phyloP scores from a whole-genome alignment of 2,888 invertebrate genomes.

The Listrodromus nycthemerus region DNA sequence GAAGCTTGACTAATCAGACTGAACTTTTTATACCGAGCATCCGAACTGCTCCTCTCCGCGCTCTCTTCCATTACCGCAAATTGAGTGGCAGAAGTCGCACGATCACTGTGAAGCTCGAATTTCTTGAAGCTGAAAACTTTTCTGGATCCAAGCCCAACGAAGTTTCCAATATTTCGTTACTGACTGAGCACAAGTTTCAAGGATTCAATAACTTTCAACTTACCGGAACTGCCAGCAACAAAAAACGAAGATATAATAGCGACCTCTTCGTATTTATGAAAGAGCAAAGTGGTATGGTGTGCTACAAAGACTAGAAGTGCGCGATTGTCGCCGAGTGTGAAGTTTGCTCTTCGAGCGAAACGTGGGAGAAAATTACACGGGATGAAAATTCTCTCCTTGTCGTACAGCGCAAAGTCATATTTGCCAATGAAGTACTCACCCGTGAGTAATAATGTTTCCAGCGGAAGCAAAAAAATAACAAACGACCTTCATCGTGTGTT shows the following conservation, averaged over 20 bases:
- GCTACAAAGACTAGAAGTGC: no score
- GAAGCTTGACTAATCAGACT: slow-evolving; percentile 21
- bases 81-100: slow-evolving; percentile 38
- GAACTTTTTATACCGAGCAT: slow-evolving; percentile 34
- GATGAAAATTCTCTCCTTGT: no score
- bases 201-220: background rate
- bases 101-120: slow-evolving; percentile 2
- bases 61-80: slow-evolving; percentile 27
- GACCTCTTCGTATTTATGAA: background rate
- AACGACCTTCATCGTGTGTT: no score
- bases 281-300: no score
- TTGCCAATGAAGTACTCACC: no score
- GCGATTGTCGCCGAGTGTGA: no score
- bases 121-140: slow-evolving; percentile 28
- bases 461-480: no score
- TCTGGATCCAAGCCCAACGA: background rate
- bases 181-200: background rate
- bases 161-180: slow-evolving; percentile 30
- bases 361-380: no score
- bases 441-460: no score
- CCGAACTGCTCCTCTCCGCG: background rate
- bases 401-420: no score
- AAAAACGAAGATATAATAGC: background rate
- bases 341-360: no score
- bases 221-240: background rate